Base-by-base conservation (phyloP, 2,113 vertebrate genomes). In the Gopherus evgoodei region DNA sequence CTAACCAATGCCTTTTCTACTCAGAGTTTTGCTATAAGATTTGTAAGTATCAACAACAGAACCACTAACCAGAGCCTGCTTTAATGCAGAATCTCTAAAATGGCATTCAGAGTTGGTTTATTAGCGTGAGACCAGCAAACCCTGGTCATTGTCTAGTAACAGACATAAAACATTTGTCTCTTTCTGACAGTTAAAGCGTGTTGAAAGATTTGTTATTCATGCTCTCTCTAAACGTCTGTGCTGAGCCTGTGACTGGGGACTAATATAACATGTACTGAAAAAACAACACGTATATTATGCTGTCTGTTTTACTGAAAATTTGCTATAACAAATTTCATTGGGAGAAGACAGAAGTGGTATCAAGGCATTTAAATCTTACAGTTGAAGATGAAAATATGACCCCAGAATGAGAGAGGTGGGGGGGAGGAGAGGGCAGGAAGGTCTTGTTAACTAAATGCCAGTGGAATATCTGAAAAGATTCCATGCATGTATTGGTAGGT, bases 261-360 rank as follows among this genome's bases (percentile, higher is more conserved):
- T 98, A 98, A 99, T 99, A 99, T 97, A 98, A 95, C 92, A 97
- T 84, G 42, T 97, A 97, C 93, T 97, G 96, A 86, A 96, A 98
- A 93, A 49, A 81, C 72, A 31, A 95, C 91, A 91, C 76, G 79
- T 84, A 89, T 57, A 94, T 90, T 88, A 93, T 59, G 38, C 50
- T 84, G 83, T 38, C 53, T 88, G 31, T 95, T 97, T 97, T 87
- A 95, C 29, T 90, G 69, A 96, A 56, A 93, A 96, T 65, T 75
- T 9, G 42, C 44, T 87, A 5, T 83, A 94, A 42, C 82, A 62
- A 88, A 97, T 94, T 96, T 96, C 88, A 83, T 11, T 44, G 53
- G 91, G 86, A 54, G 5, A 94, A 87, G 59, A 93, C 81, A 91
- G 90, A 56, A 1, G 10, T 17, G 11, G 3, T 75, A 88, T 47